phyloP scores from a whole-genome alignment of 2,888 invertebrate genomes.

The Arenicola marina region DNA sequence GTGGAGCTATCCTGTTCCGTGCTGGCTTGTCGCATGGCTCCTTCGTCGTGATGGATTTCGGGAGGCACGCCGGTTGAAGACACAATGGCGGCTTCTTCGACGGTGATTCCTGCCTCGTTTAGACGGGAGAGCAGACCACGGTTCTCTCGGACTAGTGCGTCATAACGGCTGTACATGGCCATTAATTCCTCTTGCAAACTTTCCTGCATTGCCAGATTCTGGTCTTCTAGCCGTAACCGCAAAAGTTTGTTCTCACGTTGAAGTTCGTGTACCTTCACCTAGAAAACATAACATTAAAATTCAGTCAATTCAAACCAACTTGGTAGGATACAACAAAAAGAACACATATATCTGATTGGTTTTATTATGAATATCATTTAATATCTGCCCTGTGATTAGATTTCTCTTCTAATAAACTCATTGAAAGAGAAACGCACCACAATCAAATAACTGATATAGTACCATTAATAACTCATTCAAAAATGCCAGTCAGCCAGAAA shows the following conservation, averaged over 20 bases:
- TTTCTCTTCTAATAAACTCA: too few relatives aligned
- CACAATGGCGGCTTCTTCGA: neutral
- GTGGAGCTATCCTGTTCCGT: neutral
- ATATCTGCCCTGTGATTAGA: too few relatives aligned
- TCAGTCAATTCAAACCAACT: too few relatives aligned
- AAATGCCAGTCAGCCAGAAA: too few relatives aligned
- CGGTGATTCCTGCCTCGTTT: neutral
- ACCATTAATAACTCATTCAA: too few relatives aligned
- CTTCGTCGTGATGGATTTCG: neutral
- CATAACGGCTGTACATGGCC: neutral
- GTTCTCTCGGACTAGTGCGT: neutral
- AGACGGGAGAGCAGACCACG: neutral
- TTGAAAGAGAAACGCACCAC: too few relatives aligned
- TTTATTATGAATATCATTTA: too few relatives aligned
- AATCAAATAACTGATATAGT: too few relatives aligned
- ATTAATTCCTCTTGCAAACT: conserved; percentile 1
- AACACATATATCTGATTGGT: too few relatives aligned
- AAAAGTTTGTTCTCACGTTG: neutral
- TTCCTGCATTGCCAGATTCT: conserved; percentile 6
- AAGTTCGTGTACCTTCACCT: neutral
- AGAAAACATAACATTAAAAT: too few relatives aligned
- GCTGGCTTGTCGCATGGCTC: neutral
- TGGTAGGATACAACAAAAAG: too few relatives aligned
- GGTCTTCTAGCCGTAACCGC: neutral
- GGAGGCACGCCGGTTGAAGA: neutral